Evolutionary conservation across 2,888 invertebrate species (phyloP).

Genomic region (Zaprionus obscuricornis): DNA sequence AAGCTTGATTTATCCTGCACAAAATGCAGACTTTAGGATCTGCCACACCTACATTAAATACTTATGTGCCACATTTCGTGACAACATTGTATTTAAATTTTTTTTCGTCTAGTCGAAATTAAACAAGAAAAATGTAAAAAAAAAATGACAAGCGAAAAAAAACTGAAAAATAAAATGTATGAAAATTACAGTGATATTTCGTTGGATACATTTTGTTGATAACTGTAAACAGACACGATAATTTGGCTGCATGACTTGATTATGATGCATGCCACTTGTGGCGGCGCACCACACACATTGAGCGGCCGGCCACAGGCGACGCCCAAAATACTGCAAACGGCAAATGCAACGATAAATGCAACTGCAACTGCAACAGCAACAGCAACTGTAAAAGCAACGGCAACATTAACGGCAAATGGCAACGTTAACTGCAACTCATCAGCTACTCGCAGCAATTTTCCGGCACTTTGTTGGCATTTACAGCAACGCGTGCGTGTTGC

Average conservation of each 20-base stretch:
- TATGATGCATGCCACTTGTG: constrained; percentile 51
- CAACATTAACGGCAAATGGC: neutral
- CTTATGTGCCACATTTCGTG: too few relatives aligned
- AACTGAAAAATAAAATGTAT: constrained; percentile 13
- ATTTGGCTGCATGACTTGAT: constrained; percentile 45
- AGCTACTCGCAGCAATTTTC: constrained; percentile 51
- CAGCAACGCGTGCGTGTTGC: constrained; percentile 62
- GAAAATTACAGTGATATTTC: constrained; percentile 10
- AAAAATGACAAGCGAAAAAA: constrained; percentile 24
- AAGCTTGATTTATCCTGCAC: too few relatives aligned
- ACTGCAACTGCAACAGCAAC: constrained; percentile 2
- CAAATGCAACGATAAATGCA: neutral
- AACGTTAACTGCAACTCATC: constrained; percentile 54
- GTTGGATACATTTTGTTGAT: constrained; percentile 47
- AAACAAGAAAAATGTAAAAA: constrained; percentile 8
- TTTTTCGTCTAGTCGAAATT: constrained; percentile 12
- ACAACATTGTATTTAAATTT: neutral
- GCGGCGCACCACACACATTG: neutral
- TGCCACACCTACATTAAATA: too few relatives aligned
- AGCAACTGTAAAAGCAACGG: constrained; percentile 3
- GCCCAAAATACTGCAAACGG: constrained; percentile 33
- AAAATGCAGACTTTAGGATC: too few relatives aligned
- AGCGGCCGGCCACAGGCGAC: constrained; percentile 37
- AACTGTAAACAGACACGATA: constrained; percentile 43
- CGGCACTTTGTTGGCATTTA: constrained; percentile 69